Evolutionary conservation across 2,797 vertebrate genomes (phyloP), one percentile per base, ranked within the genome.

Genomic region (Calcarius lapponicus): DNA sequence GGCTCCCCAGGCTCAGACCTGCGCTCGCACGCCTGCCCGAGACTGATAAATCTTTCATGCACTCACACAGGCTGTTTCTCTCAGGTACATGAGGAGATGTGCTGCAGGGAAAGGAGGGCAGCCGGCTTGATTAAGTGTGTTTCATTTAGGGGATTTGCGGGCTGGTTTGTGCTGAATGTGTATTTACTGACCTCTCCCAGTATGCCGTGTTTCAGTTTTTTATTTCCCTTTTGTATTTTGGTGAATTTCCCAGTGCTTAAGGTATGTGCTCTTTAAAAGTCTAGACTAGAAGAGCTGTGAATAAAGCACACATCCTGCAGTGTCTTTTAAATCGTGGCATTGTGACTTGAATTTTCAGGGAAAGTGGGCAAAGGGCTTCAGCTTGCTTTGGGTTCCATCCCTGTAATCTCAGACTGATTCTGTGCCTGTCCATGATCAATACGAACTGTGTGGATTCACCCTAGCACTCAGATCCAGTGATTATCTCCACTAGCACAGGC

Each of bases 1-100:
- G 34, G 11, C 2, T 62, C 24, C 48, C 40, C 17, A 0, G 42
- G 29, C 66, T 50, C 58, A 12, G 58, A 36, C 1, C 38, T 31
- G 82, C 20, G 1, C 56, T 51, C 36, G 2, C 61, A 3, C 7
- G 32, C 34, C 42, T 25, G 1, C 2, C 7, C 1, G 7, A 48
- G 45, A 1, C 66, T 5, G 8, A 31, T 85, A 13, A 85, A 42
- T 65, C 36, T 74, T 79, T 32, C 25, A 38, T 53, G 75, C 5
- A 0, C 67, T 76, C n/a, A 3, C 40, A 2, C 43, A 3, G 71
- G 4, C 69, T 14, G 8, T 29, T 47, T 17, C 69, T 43, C 18
- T 47, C 82, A 66, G 92, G 57, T 74, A 6, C 36, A 1, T 1
- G n/a, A 62, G 29, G 34, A 38, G 67, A 36, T 12, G 34, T 22